Conservation (phyloP, 2,113 vertebrate genomes). For the Hucho hucho region DNA sequence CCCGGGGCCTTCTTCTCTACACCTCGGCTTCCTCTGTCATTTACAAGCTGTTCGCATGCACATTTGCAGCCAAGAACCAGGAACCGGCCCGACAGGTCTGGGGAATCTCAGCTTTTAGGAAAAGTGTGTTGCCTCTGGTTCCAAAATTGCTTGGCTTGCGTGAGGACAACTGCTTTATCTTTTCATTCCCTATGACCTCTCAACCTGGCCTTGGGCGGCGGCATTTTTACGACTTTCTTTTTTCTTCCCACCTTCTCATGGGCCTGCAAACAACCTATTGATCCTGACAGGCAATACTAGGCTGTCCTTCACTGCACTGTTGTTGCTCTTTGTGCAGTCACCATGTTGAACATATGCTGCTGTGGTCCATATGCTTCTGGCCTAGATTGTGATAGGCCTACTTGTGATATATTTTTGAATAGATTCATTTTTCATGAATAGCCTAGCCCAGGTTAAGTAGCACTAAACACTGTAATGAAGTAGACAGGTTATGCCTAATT, state of each 20-base stretch:
- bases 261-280: conserved; percentile 17
- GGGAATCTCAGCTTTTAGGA: conserved; percentile 23
- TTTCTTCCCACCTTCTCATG: conserved; percentile 26
- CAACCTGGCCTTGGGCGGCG: conserved; percentile 54
- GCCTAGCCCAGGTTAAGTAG: no score
- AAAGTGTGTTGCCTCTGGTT: conserved; percentile 52
- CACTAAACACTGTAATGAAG: no score
- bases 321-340: conserved; percentile 19
- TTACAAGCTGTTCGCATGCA: conserved; percentile 72
- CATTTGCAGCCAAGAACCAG: conserved; percentile 33
- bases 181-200: conserved; percentile 42
- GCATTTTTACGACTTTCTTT: conserved; percentile 40
- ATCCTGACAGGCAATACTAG: conserved; percentile 40
- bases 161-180: conserved; percentile 69
- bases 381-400: not conserved
- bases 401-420: not conserved
- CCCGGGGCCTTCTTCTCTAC: conserved; percentile 62
- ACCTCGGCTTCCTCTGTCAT: conserved; percentile 73
- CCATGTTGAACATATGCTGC: conserved; percentile 5
- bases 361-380: not conserved
- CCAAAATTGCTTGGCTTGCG: conserved; percentile 55
- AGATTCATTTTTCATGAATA: no score
- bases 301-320: not conserved
- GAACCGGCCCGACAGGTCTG: conserved; percentile 68
- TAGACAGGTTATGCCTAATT: no score